A percentile compares a stretch with the other conserved stretches of the same genome.
phyloP scores from a whole-genome alignment of 2,113 vertebrate genomes.

The Aythya baeri region DNA sequence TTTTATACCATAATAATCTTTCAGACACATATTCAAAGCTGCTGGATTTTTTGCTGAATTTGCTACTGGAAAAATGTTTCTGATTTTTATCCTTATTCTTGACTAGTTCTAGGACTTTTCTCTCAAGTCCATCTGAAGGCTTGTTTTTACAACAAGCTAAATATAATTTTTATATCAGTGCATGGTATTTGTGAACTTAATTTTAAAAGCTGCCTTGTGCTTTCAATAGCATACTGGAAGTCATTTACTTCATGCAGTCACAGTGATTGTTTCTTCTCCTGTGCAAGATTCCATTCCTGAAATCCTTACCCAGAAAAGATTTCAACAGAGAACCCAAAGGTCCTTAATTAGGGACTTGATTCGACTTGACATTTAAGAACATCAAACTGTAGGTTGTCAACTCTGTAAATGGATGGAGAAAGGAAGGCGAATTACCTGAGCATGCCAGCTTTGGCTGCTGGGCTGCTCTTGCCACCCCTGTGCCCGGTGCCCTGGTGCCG shows the following conservation, averaged over 20 bases:
- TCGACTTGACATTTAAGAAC: not conserved
- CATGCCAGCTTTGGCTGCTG: not conserved
- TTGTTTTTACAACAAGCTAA: conserved; percentile 33
- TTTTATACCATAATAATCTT: conserved; percentile 35
- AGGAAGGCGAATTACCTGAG: not conserved
- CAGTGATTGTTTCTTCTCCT: not conserved
- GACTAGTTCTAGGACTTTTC: conserved; percentile 23
- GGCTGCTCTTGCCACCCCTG: not conserved
- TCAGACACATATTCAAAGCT: conserved; percentile 30
- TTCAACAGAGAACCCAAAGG: not conserved
- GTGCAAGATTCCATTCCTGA: not conserved
- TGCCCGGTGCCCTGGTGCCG: not conserved
- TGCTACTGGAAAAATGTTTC: conserved; percentile 22
- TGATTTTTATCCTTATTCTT: conserved; percentile 52
- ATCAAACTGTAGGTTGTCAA: not conserved
- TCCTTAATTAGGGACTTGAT: not conserved
- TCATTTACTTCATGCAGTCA: not conserved
- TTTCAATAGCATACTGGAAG: conserved; percentile 30
- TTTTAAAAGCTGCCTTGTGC: conserved; percentile 19
- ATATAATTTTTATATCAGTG: conserved; percentile 18
- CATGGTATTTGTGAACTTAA: conserved; percentile 43
- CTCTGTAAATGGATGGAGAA: not conserved
- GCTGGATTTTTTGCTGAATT: conserved; percentile 48
- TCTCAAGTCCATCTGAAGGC: conserved; percentile 4
- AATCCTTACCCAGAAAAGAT: not conserved